Evolutionary conservation across 2,888 invertebrate species (phyloP).

Genomic region (Cosmia pyralina): DNA sequence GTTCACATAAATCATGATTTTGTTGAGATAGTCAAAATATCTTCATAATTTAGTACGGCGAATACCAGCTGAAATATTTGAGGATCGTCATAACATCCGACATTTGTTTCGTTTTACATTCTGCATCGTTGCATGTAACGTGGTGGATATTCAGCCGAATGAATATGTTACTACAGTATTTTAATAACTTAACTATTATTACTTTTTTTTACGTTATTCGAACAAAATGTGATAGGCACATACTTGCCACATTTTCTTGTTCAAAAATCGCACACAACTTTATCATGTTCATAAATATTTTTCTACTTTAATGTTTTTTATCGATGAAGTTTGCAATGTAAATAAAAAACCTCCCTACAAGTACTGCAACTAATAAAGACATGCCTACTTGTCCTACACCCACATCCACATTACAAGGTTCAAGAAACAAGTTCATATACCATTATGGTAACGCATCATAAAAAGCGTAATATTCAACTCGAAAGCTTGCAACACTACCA

Average conservation of each 20-base stretch:
- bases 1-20: conserved; percentile 64
- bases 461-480: conserved; percentile 69
- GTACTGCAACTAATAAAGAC: conserved; percentile 32
- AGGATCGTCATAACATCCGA: conserved; percentile 51
- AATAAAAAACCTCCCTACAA: conserved; percentile 2
- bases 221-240: background rate
- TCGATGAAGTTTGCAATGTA: background rate
- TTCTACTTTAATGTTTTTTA: background rate
- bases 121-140: conserved; percentile 15
- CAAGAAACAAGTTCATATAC: conserved; percentile 57
- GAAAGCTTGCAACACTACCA: conserved; percentile 72
- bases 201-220: background rate
- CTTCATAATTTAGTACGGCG: conserved; percentile 62
- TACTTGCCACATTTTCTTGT: background rate
- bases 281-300: background rate
- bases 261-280: background rate
- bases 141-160: conserved; percentile 3
- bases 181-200: background rate
- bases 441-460: conserved; percentile 71
- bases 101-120: conserved; percentile 53
- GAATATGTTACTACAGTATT: background rate
- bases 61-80: conserved; percentile 61
- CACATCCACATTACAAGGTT: conserved; percentile 47
- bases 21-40: conserved; percentile 66
- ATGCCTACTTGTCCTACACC: conserved; percentile 1